phyloP scores from a whole-genome alignment of 2,797 vertebrate genomes.

The Lutjanus campechanus region DNA sequence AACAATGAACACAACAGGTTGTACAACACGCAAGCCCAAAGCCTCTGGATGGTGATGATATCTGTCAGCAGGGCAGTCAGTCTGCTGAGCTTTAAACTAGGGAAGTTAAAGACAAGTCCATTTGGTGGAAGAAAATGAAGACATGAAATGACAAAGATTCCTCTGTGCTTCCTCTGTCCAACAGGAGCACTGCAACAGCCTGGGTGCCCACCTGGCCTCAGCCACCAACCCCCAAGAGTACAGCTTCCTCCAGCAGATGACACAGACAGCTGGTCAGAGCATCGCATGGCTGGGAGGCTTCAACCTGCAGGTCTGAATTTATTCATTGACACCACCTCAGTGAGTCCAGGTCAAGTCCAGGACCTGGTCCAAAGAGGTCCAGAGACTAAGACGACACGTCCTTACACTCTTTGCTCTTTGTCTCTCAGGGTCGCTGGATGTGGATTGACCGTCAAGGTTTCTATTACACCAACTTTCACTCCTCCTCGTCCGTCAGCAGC shows the following conservation, averaged over 20 bases:
- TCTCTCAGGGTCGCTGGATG: conserved; percentile 13
- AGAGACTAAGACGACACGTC: not conserved
- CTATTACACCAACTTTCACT: conserved; percentile 27
- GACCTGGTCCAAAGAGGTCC: not conserved
- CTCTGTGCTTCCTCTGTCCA: not conserved
- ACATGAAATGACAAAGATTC: not conserved
- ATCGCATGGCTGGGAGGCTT: conserved; percentile 49
- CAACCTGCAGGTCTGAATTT: conserved; percentile 43
- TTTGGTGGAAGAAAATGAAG: not conserved
- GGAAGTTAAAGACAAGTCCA: not conserved
- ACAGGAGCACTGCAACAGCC: conserved; percentile 36
- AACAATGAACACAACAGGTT: no score
- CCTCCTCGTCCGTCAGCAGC: rapidly evolving
- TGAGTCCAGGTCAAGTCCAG: not conserved
- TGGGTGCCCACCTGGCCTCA: conserved; percentile 41
- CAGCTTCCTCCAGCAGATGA: conserved; percentile 34
- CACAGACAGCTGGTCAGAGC: not conserved
- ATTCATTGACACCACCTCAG: not conserved
- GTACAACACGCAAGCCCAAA: no score
- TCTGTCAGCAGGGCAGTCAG: no score
- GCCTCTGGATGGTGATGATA: no score
- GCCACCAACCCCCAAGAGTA: conserved; percentile 21
- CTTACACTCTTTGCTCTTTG: conserved; percentile 5
- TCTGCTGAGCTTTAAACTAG: no score
- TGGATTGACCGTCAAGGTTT: conserved; percentile 34